Conservation (phyloP, 2,113 vertebrate genomes). For the Forbesichthys papilliferus region DNA sequence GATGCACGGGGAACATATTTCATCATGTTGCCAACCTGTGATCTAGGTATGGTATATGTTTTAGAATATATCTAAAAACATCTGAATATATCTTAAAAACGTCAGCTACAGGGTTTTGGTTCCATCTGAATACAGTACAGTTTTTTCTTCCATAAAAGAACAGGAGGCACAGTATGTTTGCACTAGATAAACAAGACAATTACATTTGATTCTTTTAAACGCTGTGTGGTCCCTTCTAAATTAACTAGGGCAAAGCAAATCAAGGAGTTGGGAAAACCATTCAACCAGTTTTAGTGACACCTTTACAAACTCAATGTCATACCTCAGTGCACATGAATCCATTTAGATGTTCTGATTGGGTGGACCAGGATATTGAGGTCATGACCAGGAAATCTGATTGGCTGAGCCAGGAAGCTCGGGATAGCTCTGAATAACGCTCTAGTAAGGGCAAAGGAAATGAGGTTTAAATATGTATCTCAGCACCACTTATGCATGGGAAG, state of each 20-base stretch:
- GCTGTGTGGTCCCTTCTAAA: constrained; percentile 11
- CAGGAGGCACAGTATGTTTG: no score
- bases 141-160: no score
- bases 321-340: constrained; percentile 47
- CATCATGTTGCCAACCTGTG: constrained; percentile 14
- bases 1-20: constrained; percentile 57
- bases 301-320: constrained; percentile 23
- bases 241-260: constrained; percentile 37
- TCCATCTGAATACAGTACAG: no score
- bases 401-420: constrained; percentile 49
- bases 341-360: constrained; percentile 75
- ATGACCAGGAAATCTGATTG: constrained; percentile 60
- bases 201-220: no score
- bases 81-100: no score
- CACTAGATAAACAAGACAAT: no score
- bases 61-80: no score
- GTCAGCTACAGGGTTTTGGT: no score
- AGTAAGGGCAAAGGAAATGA: constrained; percentile 70
- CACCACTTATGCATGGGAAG: neutral
- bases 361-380: constrained; percentile 73
- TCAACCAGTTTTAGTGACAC: constrained; percentile 50
- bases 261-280: constrained; percentile 58
- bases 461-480: constrained; percentile 66
- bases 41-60: no score
- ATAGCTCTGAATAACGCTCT: constrained; percentile 35